These are phyloP conservation scores for Onthophagus sagittarius DNA, from an alignment of 2,888 invertebrate species.

Conservation along the genomic window DNA sequence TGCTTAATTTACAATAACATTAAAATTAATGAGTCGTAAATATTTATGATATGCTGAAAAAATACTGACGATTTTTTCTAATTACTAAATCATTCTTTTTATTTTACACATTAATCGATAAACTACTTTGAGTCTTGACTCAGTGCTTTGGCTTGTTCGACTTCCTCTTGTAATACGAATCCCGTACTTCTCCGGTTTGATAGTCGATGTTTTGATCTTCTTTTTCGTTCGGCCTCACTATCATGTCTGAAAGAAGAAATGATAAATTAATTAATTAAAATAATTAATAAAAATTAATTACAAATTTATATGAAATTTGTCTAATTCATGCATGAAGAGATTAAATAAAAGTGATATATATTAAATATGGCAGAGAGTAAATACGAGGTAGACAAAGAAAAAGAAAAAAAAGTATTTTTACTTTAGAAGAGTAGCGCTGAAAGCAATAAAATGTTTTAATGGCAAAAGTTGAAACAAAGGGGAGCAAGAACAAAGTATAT, in stretches of 20 bases:
- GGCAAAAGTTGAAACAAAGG: no score
- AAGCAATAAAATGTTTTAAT: no score
- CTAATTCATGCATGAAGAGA: neutral
- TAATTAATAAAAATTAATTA: neutral
- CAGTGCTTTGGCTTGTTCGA: conserved; percentile 25
- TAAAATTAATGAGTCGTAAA: neutral
- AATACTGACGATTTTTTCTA: neutral
- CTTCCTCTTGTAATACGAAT: conserved; percentile 26
- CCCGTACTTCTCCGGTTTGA: conserved; percentile 44
- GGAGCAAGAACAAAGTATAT: no score
- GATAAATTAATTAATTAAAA: neutral
- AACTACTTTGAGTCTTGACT: neutral
- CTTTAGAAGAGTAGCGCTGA: no score
- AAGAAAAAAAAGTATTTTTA: no score
- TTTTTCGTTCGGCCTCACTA: conserved; percentile 44
- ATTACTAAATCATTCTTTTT: neutral
- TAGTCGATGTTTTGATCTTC: conserved; percentile 43
- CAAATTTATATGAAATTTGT: no score
- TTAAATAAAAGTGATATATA: no score
- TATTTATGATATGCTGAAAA: neutral
- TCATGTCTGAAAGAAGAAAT: conserved; percentile 24
- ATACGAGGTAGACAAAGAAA: no score
- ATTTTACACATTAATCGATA: neutral
- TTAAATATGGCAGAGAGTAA: no score
- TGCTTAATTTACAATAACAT: no score